Base-by-base conservation (phyloP, 2,113 vertebrate species). In the Mugil cephalus region DNA sequence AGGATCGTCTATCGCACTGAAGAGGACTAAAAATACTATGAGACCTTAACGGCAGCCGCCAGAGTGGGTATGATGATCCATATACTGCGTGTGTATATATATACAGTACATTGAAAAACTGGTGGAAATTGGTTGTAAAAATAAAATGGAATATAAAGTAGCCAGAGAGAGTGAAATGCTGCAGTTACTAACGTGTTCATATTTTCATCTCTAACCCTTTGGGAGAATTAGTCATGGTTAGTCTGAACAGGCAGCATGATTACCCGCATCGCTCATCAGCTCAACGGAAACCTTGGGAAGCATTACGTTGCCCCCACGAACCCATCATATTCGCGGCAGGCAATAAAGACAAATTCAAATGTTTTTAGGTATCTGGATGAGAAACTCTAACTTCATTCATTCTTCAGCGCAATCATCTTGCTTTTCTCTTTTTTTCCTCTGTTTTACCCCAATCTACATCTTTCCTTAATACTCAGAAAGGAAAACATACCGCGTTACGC, bases 211-310 rank as follows among this genome's bases (percentile, higher is more conserved):
- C 39, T 18, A 19, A 59, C 59, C 67, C 68, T 50, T 8, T 0
- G 77, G 68, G 75, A 82, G 63, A 78, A 84, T 85, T 62, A 74
- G 30, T 86, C 68, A 80, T 78, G 69, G 83, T 86, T 79, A 75
- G 61, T 79, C 62, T 68, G 61, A n/a, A 73, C 69, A 61, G 59
- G 46, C 82, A 40, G 52, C 50, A 59, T 74, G 62, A 91, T 88
- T 87, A 77, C 80, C 67, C 30, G 18, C 82, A 85, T 89, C 83
- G 74, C 67, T 87, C 83, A 71, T 84, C 76, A 56, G 40, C 47
- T 35, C 69, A 54, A 75, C 78, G 87, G 74, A 90, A 88, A 84
- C 71, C 72, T 51, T 51, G 53, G 78, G 87, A 89, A 80, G 64
- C 79, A 83, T 88, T 80, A 67, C 8, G 1, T 53, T 47, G 48